Percentiles rank a stretch among this genome's conserved stretches.
Conservation (phyloP, 2,888 invertebrate species). For the Xanthorhoe spadicearia region DNA sequence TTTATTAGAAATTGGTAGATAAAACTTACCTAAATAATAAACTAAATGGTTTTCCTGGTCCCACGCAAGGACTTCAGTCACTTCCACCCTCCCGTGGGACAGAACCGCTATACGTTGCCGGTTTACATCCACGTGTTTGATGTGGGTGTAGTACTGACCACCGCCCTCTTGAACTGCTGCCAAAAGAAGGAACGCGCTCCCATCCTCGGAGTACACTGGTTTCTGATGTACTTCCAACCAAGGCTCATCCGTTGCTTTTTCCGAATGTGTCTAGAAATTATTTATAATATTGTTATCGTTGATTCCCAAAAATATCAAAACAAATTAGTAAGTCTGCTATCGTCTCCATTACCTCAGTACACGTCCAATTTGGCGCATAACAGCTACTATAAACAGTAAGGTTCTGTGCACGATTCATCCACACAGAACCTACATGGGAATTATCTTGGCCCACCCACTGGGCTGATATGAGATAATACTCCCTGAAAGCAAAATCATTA, state of each 20-base stretch:
- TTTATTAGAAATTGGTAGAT: neutral
- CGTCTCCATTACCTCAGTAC: slow-evolving; percentile 86
- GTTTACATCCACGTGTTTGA: slow-evolving; percentile 93
- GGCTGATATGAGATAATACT: slow-evolving; percentile 96
- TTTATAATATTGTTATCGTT: neutral
- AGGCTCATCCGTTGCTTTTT: slow-evolving; percentile 92
- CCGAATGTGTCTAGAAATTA: slow-evolving; percentile 88
- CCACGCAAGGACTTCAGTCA: slow-evolving; percentile 92
- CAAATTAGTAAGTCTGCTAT: neutral
- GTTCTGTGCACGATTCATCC: slow-evolving; percentile 98
- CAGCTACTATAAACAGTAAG: slow-evolving; percentile 94
- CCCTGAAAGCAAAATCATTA: slow-evolving; percentile 82
- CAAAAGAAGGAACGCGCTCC: slow-evolving; percentile 92
- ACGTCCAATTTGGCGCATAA: slow-evolving; percentile 92
- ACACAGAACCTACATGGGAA: slow-evolving; percentile 92
- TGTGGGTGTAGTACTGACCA: slow-evolving; percentile 93
- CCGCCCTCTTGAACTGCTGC: slow-evolving; percentile 94
- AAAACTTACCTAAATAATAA: slow-evolving; percentile 85
- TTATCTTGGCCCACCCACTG: slow-evolving; percentile 94
- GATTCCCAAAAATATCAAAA: neutral
- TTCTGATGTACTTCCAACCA: slow-evolving; percentile 94
- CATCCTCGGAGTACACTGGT: slow-evolving; percentile 93
- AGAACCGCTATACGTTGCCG: slow-evolving; percentile 93
- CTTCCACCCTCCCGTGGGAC: slow-evolving; percentile 94
- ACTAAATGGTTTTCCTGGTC: slow-evolving; percentile 93